These are phyloP conservation scores for Siderastrea radians DNA, from an alignment of 92 coral and sea anemone genomes.

Conservation along the genomic window DNA sequence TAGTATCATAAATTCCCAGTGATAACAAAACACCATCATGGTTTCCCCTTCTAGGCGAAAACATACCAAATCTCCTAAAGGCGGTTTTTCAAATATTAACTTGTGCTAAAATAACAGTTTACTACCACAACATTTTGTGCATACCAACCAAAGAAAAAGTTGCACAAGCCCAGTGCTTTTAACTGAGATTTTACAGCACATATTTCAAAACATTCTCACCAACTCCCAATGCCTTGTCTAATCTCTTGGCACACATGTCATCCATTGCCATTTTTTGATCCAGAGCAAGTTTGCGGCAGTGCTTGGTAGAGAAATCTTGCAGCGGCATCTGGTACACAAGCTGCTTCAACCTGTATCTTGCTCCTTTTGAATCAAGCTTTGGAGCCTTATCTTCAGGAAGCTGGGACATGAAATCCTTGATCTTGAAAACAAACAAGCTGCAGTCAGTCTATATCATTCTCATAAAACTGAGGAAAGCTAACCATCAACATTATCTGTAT, in stretches of 20 bases:
- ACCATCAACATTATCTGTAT: too few relatives aligned
- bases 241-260: constrained; percentile 77
- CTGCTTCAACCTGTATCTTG: constrained; percentile 79
- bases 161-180: too few relatives aligned
- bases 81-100: too few relatives aligned
- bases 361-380: constrained; percentile 79
- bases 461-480: neutral
- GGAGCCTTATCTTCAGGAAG: constrained; percentile 85
- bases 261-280: constrained; percentile 98
- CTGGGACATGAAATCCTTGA: constrained; percentile 80
- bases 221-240: constrained; percentile 79
- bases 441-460: neutral
- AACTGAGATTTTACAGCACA: neutral
- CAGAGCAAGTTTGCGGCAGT: constrained; percentile 85
- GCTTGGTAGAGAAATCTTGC: constrained; percentile 95
- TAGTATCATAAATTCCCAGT: neutral
- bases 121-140: too few relatives aligned
- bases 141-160: too few relatives aligned
- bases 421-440: constrained; percentile 49
- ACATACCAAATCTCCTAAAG: too few relatives aligned
- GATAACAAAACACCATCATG: neutral
- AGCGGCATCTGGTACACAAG: constrained; percentile 89
- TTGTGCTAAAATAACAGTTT: too few relatives aligned
- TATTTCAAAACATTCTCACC: constrained; percentile 60
- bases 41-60: too few relatives aligned